phyloP scores from a whole-genome alignment of 1,140 invertebrate genomes.

The Cyrtorhinus lividipennis region DNA sequence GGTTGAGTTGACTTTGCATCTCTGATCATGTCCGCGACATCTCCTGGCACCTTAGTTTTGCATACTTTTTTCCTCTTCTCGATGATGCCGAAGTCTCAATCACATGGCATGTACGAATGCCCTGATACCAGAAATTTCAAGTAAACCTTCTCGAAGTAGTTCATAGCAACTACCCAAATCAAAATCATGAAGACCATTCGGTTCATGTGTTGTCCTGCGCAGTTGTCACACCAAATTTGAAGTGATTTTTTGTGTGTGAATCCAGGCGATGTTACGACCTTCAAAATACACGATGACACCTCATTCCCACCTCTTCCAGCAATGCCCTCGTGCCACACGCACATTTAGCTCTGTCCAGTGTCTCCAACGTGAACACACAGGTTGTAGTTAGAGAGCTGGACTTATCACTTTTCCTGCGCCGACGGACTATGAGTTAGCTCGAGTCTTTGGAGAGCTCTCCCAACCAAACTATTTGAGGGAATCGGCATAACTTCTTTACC shows the following conservation, averaged over 20 bases:
- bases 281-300: constrained; percentile 20
- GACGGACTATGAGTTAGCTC: no score
- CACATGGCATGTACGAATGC: constrained; percentile 15
- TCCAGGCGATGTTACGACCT: neutral
- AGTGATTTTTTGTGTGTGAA: neutral
- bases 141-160: neutral
- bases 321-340: constrained; percentile 19
- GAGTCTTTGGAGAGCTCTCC: no score
- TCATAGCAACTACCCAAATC: constrained; percentile 5
- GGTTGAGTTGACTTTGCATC: neutral
- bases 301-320: constrained; percentile 21
- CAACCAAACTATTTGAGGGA: no score
- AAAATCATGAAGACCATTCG: constrained; percentile 14
- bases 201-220: constrained; percentile 8
- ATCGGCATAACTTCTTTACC: no score
- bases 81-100: constrained; percentile 16
- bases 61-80: constrained; percentile 19
- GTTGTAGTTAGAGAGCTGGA: constrained; percentile 20
- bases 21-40: constrained; percentile 23
- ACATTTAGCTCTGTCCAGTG: constrained; percentile 17
- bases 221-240: constrained; percentile 6
- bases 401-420: no score
- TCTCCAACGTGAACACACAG: constrained; percentile 21
- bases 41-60: neutral
- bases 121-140: constrained; percentile 15